Conservation (phyloP, 2,888 invertebrate species). For the Trissolcus brochymenae region DNA sequence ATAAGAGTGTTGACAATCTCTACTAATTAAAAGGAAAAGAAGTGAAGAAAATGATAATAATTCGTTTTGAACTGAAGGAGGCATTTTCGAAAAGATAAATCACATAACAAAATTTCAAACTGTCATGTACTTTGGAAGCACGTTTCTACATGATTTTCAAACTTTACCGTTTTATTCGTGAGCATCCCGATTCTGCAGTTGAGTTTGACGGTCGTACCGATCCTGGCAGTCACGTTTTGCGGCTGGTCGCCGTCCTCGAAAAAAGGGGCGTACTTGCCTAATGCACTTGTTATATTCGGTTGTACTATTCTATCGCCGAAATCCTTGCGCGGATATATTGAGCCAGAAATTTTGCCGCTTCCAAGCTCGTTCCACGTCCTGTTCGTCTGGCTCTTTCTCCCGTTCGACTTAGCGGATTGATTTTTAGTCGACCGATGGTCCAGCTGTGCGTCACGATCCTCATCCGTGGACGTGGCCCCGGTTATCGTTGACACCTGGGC, state of each 20-base stretch:
- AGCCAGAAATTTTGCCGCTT: slow-evolving; percentile 50
- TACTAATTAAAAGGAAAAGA: too few species aligned
- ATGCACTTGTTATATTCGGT: slow-evolving; percentile 71
- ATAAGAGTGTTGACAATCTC: too few species aligned
- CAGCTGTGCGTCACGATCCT: slow-evolving; percentile 14
- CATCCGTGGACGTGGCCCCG: slow-evolving; percentile 14
- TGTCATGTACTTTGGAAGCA: too few species aligned
- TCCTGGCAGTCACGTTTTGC: slow-evolving; percentile 79
- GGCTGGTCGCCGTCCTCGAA: slow-evolving; percentile 80
- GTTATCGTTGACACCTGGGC: slow-evolving; percentile 26
- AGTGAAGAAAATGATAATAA: too few species aligned
- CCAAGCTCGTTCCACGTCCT: slow-evolving; percentile 61
- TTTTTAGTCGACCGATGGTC: slow-evolving; percentile 20
- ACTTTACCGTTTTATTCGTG: slow-evolving; percentile 80
- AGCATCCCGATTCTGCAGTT: slow-evolving; percentile 81
- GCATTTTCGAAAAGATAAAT: too few species aligned
- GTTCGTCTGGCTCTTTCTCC: slow-evolving; percentile 42
- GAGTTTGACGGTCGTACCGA: slow-evolving; percentile 79
- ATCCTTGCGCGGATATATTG: slow-evolving; percentile 42
- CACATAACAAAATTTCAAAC: too few species aligned
- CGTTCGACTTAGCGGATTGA: slow-evolving; percentile 24
- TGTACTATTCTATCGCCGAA: slow-evolving; percentile 61
- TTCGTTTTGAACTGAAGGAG: too few species aligned
- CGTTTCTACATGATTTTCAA: not conserved
- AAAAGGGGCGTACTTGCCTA: slow-evolving; percentile 78